A percentile compares a stretch with the other conserved stretches of the same genome.
Conservation (phyloP, 1,140 invertebrate genomes). For the Magallana angulata region DNA sequence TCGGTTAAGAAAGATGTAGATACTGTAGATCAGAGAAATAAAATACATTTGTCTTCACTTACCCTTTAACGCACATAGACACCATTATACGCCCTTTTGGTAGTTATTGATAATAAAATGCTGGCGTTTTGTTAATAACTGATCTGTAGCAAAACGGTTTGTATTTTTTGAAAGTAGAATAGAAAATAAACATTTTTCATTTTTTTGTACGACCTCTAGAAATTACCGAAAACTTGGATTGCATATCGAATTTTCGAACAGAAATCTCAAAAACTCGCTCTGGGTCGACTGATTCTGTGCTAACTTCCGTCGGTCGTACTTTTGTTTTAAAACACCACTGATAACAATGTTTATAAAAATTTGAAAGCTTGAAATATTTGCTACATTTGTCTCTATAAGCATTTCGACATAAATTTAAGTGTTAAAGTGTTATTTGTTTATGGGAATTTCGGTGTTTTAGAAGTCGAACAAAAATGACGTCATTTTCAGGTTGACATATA, state of each 20-base stretch:
- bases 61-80: background rate
- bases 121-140: background rate
- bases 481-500: background rate
- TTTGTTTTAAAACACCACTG: background rate
- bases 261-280: background rate
- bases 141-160: background rate
- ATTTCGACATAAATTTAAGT: background rate
- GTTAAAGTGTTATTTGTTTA: background rate
- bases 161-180: background rate
- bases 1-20: too few relatives aligned
- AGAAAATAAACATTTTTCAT: background rate
- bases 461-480: background rate
- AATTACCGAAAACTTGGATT: background rate
- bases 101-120: background rate
- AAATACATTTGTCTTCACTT: too few relatives aligned
- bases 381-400: background rate
- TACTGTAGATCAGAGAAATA: too few relatives aligned
- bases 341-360: background rate
- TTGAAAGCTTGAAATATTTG: background rate
- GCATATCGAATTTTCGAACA: background rate
- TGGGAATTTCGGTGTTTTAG: background rate
- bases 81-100: background rate
- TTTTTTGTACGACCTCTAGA: background rate
- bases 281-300: background rate
- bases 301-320: background rate